Evolutionary conservation across 2,113 vertebrate species (phyloP).

Genomic region (Hystrix brachyura): DNA sequence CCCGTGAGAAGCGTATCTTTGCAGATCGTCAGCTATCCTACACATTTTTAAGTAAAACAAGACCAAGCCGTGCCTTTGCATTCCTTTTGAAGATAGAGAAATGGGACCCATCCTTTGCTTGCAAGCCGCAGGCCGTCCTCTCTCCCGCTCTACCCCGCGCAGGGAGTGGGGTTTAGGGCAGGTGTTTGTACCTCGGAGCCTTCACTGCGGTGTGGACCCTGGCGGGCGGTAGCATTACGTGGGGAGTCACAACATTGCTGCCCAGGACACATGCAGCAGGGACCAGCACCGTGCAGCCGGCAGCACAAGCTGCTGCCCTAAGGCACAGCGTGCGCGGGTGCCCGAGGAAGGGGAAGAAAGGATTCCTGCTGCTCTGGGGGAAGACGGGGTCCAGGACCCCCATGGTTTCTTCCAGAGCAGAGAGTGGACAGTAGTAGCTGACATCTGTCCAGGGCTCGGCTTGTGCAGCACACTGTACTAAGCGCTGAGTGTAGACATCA

Average conservation of each 20-base stretch:
- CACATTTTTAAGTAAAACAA: constrained; percentile 55
- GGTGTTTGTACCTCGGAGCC: not conserved
- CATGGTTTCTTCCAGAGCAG: not conserved
- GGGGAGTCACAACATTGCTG: not conserved
- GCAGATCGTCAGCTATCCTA: not conserved
- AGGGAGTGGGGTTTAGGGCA: not conserved
- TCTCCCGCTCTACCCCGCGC: not conserved
- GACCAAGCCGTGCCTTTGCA: not conserved
- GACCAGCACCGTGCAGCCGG: not conserved
- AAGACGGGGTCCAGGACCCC: not conserved
- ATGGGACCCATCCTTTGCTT: not conserved
- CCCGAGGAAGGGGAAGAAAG: not conserved
- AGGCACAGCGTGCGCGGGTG: not conserved
- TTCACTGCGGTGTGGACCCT: not conserved
- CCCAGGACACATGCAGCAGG: not conserved
- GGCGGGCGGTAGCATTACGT: not conserved
- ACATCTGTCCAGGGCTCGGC: not conserved
- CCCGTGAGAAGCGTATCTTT: not conserved
- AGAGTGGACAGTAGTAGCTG: not conserved
- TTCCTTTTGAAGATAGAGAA: constrained; percentile 61
- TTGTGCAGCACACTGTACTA: not conserved
- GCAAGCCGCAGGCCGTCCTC: not conserved
- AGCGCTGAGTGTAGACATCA: not conserved
- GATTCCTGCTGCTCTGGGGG: not conserved
- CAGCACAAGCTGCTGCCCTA: not conserved